A percentile compares a stretch with the other conserved stretches of the same genome.
Evolutionary conservation across 2,888 invertebrate species (phyloP).

Genomic region (Ophion slaviceki): DNA sequence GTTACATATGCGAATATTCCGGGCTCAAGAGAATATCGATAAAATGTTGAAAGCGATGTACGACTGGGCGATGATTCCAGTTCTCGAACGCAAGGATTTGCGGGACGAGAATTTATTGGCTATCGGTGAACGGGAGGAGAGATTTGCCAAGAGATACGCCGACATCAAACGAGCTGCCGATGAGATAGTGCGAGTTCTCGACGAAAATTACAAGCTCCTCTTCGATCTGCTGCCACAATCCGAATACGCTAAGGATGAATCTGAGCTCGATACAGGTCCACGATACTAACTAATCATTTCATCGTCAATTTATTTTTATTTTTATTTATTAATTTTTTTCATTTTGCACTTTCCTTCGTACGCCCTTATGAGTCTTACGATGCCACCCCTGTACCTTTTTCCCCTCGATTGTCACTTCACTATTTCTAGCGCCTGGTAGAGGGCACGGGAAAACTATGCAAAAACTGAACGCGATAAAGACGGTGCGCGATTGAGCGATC

Average conservation of each 20-base stretch:
- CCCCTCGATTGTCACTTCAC: not conserved
- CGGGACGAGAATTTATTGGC: conserved; percentile 86
- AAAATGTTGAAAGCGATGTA: conserved; percentile 86
- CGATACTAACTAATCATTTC: not conserved
- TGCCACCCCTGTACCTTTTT: not conserved
- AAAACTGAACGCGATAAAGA: not conserved
- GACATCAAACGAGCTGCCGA: conserved; percentile 84
- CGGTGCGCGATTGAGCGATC: no score
- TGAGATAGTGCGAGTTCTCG: conserved; percentile 86
- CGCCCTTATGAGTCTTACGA: not conserved
- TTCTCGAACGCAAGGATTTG: conserved; percentile 90
- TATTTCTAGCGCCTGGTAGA: not conserved
- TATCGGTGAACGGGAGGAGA: conserved; percentile 85
- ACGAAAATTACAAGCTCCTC: conserved; percentile 88
- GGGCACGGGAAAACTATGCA: not conserved
- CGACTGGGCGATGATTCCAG: conserved; percentile 90
- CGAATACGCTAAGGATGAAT: conserved; percentile 71
- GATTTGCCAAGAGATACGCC: conserved; percentile 85
- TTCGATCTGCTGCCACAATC: conserved; percentile 87
- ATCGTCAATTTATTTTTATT: not conserved
- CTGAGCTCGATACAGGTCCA: conserved; percentile 66
- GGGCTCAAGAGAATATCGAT: conserved; percentile 88
- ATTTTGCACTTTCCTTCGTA: not conserved
- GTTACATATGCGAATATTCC: conserved; percentile 88
- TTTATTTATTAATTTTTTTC: not conserved